Evolutionary conservation across 1,140 invertebrate species (phyloP), one percentile per base, ranked within the genome.

Genomic region (Lepidurus packardi): DNA sequence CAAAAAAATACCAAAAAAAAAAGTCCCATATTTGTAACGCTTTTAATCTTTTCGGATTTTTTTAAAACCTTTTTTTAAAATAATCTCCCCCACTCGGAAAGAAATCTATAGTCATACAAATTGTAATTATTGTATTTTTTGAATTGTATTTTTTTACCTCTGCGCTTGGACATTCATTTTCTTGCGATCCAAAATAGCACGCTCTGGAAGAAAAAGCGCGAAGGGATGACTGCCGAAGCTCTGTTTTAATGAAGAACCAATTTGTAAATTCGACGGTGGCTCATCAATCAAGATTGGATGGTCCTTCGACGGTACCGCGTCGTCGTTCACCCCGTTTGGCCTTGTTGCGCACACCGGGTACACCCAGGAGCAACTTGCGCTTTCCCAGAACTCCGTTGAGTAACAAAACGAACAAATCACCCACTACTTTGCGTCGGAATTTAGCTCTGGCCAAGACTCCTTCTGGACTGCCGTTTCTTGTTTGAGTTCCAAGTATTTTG

Each of bases 271-370:
- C 76, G 2, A 45, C 76, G 42, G n/a, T 65, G 21, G 41, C 76
- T 16, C 45, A 34, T 4, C 34, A 65, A 65, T 65, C 44, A 13
- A 25, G 76, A 24, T 53, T 34, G 4, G 44, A 24, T 8, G 65
- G 24, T 41, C 76, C 76, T 13, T 53, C 44, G n/a, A 77, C 76
- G 1, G 21, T 47, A 2, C 76, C 76, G 24, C 76, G 41, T 21
- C 76, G 76, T 45, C 76, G 76, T 10, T 53, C 43, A 16, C 24
- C 76, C 11, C 76, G 76, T 77, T 77, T 77, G 76, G 76, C 76
- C 3, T 13, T 41, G 16, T 34, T 34, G 16, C 11, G 43, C 16
- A 47, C 76, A 24, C 76, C 76, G 24, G 65, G 53, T 21, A 65
- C 53, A 21, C 53, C 53, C 13, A 65, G 53, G 13, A 65, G 53